Evolutionary conservation across 2,113 vertebrate species (phyloP).

Genomic region (Paramormyrops kingsleyae): DNA sequence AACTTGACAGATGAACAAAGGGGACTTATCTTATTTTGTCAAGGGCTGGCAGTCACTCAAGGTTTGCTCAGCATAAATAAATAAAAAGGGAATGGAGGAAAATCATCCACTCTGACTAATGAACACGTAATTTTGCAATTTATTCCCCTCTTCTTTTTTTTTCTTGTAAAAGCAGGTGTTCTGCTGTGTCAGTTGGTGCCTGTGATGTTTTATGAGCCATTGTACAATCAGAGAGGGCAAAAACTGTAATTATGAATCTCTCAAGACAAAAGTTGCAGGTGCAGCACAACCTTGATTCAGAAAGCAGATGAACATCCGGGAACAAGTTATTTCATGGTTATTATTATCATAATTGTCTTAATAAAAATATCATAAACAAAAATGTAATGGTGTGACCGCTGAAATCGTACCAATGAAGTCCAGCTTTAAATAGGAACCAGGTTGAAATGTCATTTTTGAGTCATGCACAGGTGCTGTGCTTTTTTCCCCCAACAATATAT

Average conservation of each 20-base stretch:
- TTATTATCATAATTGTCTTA: slow-evolving; percentile 13
- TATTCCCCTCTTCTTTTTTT: slow-evolving; percentile 26
- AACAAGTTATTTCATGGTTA: neutral
- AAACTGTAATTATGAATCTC: neutral
- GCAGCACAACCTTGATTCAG: neutral
- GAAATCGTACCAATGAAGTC: neutral
- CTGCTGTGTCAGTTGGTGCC: slow-evolving; percentile 13
- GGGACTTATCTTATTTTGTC: slow-evolving; percentile 66
- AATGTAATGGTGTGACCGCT: neutral
- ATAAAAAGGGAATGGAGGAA: slow-evolving; percentile 52
- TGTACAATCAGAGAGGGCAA: slow-evolving; percentile 17
- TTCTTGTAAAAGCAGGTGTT: slow-evolving; percentile 37
- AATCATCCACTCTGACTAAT: slow-evolving; percentile 40
- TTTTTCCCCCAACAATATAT: slow-evolving; percentile 11
- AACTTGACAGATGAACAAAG: slow-evolving; percentile 59
- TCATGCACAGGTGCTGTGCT: neutral
- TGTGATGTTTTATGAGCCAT: slow-evolving; percentile 18
- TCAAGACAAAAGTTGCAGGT: neutral
- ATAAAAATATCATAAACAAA: neutral
- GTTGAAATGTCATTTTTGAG: slow-evolving; percentile 23
- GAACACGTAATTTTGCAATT: slow-evolving; percentile 44
- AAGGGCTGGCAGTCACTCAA: slow-evolving; percentile 66
- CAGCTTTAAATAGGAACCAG: slow-evolving; percentile 8
- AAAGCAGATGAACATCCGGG: neutral
- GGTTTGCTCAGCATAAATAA: slow-evolving; percentile 63